Base-by-base conservation (phyloP, 1,140 invertebrate genomes). In the Drosophila nebulosa region DNA sequence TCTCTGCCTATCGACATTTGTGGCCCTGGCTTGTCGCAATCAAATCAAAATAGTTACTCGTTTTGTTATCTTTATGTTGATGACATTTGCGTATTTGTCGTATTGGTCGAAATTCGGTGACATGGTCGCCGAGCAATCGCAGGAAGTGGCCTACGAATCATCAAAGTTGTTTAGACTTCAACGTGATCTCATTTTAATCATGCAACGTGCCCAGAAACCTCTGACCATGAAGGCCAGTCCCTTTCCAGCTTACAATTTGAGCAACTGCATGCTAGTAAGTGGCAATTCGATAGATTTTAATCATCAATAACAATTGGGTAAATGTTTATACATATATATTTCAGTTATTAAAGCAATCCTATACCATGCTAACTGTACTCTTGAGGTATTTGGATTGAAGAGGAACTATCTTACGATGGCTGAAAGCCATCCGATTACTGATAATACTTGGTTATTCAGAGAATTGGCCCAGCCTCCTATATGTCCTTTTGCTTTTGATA, bases 331-430 rank as follows among this genome's bases (percentile, higher is more conserved):
- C 6, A 3, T 30, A 6, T 5, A 3, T 0, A 5, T 59, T 30
- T 30, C 6, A 83, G 79, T 70, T 78, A 50, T 36, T 83, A 1
- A 79, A 75, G 9, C 79, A 83, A 18, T 83, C 74, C 46, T 81
- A 83, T 32, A 78, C 62, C 35, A 78, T 81, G 39, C 9, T 83
- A 12, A 83, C 79, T 2, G 3, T 83, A 5, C 22, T 83, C 51
- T 7, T 83, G 4, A 73, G 78, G 46, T 68, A 56, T 3, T 35
- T 83, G 58, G 71, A 84, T 12, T 79, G 68, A 22, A 22, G 22
- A 18, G 30, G 6, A 55, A 12, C n/a, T 16, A 10, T 10, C 9
- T 12, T 32, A 10, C 9, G 4, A 12, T 12, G 12, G 9, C 9
- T 32, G 12, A 32, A 12, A 12, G 9, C 10, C 3, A 32, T 32